Percentiles rank a stretch among this genome's conserved stretches.
phyloP scores from a whole-genome alignment of 1,140 invertebrate genomes.

The Riptortus pedestris region DNA sequence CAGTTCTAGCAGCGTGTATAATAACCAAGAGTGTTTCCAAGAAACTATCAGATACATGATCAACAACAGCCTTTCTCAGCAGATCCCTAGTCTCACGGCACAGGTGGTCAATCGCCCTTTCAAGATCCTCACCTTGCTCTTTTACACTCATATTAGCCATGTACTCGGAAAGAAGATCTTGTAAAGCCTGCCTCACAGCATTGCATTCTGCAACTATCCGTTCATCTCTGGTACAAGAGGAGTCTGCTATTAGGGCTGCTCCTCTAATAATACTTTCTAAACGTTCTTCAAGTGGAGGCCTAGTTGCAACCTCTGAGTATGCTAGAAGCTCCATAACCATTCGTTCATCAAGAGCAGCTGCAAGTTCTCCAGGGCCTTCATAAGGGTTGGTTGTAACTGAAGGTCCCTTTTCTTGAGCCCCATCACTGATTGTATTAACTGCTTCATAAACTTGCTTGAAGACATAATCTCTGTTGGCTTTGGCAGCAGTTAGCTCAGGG shows the following conservation, averaged over 20 bases:
- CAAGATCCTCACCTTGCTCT: conserved; percentile 79
- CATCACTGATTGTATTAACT: conserved; percentile 88
- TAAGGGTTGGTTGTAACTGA: conserved; percentile 57
- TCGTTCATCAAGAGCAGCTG: conserved; percentile 88
- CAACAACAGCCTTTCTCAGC: conserved; percentile 93
- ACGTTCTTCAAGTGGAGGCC: conserved; percentile 90
- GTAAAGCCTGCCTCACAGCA: conserved; percentile 93
- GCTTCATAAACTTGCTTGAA: conserved; percentile 91
- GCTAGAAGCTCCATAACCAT: conserved; percentile 93
- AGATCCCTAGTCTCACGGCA: conserved; percentile 89
- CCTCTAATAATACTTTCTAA: conserved; percentile 96
- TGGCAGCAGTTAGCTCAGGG: conserved; percentile 90
- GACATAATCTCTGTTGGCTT: conserved; percentile 91
- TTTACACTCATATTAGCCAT: conserved; percentile 91
- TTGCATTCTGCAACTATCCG: conserved; percentile 97
- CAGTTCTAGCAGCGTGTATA: conserved; percentile 88
- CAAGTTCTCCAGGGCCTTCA: conserved; percentile 88
- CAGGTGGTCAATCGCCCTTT: conserved; percentile 93
- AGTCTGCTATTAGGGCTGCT: conserved; percentile 95
- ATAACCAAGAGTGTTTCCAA: conserved; percentile 89
- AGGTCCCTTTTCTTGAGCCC: conserved; percentile 74
- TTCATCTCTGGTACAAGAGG: conserved; percentile 83
- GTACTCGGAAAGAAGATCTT: conserved; percentile 92
- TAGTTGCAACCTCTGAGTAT: conserved; percentile 87
- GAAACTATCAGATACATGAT: conserved; percentile 97